Base-by-base conservation (phyloP, 2,797 vertebrate species). In the Sternarchorhynchus goeldii region DNA sequence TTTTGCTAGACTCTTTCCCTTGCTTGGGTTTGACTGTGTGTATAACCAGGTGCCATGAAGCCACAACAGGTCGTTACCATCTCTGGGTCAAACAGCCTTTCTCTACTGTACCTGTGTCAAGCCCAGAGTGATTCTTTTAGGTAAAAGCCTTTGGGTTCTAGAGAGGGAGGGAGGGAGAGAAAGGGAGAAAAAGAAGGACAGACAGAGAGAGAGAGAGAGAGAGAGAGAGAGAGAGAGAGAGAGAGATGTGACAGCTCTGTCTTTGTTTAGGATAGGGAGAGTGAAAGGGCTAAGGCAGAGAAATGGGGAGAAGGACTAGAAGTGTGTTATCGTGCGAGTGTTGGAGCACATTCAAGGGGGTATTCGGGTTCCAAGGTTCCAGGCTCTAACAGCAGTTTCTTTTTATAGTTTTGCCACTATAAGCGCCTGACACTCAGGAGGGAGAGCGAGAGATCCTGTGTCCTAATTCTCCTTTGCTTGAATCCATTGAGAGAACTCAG, bases 331-430 rank as follows among this genome's bases (percentile, higher is more conserved):
- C 45, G 77, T 71, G 29, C 57, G 63, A 81, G 81, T 69, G 77
- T 73, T 82, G 76, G 4, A 77, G 79, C 60, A 83, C 78, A 78
- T 87, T 86, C 85, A 79, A 85, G 82, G 83, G 85, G 86, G 76
- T 83, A 65, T 89, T 90, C 74, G 63, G 86, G 87, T 86, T 87
- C 83, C 84, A 76, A 84, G 85, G 87, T 86, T 87, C 84, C 84
- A 76, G 84, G 85, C 88, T 89, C 73, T 87, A 87, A 78, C 87
- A 86, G 90, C 88, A 85, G 60, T 86, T 90, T 92, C 92, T 91
- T 93, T 91, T 92, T 92, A 89, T 93, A 94, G 92, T 79, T 79
- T 81, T 80, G 77, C 82, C 87, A 88, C 88, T 91, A 89, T 89
- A 90, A 89, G 88, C 73, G 21, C 53, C 86, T 82, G 85, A 83